phyloP scores from a whole-genome alignment of 2,888 invertebrate genomes.

The Dorcus parallelipipedus region DNA sequence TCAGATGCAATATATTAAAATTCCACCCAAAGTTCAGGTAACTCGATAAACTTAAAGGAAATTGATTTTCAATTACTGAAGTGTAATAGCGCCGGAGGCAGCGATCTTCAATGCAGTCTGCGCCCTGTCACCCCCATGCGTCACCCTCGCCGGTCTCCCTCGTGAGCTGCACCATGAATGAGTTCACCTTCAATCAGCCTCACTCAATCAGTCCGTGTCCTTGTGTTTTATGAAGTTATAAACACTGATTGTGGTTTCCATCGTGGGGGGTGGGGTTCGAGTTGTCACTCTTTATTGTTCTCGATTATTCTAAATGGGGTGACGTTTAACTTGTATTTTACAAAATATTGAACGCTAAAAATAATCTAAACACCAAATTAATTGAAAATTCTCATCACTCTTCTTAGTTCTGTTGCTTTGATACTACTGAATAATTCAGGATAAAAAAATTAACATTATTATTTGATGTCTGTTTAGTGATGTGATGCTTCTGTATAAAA shows the following conservation, averaged over 20 bases:
- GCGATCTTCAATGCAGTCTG: constrained; percentile 22
- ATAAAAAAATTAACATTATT: too few relatives aligned
- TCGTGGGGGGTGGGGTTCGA: constrained; percentile 13
- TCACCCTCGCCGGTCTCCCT: constrained; percentile 22
- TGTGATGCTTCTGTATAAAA: too few relatives aligned
- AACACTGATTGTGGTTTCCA: constrained; percentile 35
- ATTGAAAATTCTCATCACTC: background rate
- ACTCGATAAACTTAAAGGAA: constrained; percentile 26
- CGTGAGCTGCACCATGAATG: constrained; percentile 24
- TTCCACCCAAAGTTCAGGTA: constrained; percentile 21
- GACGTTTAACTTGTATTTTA: constrained; percentile 19
- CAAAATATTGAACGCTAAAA: background rate
- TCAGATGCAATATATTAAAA: constrained; percentile 9
- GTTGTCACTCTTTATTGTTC: constrained; percentile 17
- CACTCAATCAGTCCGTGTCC: constrained; percentile 32
- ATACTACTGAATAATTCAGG: background rate
- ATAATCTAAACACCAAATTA: background rate
- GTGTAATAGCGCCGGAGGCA: constrained; percentile 28
- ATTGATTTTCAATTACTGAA: constrained; percentile 36
- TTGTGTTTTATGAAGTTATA: constrained; percentile 38
- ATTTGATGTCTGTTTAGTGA: too few relatives aligned
- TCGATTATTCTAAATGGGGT: constrained; percentile 21
- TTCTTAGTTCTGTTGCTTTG: background rate
- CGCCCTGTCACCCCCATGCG: constrained; percentile 16
- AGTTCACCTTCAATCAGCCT: constrained; percentile 33